Percentiles rank a stretch among this genome's conserved stretches.
Conservation (phyloP, 2,113 vertebrate species). For the Cryptomyrus ogoouensis region DNA sequence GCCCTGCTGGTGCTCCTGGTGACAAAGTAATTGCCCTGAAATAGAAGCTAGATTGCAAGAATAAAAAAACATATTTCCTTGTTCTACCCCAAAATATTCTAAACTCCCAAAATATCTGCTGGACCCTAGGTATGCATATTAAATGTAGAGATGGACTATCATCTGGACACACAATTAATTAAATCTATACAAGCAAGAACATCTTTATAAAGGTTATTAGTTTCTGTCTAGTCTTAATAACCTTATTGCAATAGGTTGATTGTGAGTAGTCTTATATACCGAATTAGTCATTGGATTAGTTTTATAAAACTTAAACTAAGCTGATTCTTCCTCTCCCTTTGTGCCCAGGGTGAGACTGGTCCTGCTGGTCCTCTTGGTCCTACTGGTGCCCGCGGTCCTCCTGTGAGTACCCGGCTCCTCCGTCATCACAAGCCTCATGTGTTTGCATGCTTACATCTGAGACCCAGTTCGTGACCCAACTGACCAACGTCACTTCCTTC, state of each 20-base stretch:
- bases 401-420: slow-evolving; percentile 65
- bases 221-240: background rate
- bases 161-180: background rate
- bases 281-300: background rate
- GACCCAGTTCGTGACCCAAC: background rate
- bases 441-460: background rate
- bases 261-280: background rate
- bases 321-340: background rate
- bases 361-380: slow-evolving; percentile 76
- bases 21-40: slow-evolving; percentile 69
- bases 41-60: background rate
- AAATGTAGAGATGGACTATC: background rate
- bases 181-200: background rate
- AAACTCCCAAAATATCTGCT: background rate
- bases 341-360: slow-evolving; percentile 81
- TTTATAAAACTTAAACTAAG: background rate
- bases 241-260: background rate
- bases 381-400: slow-evolving; percentile 79
- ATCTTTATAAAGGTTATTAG: background rate
- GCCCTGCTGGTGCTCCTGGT: slow-evolving; percentile 80
- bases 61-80: background rate
- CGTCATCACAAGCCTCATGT: background rate
- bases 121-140: background rate
- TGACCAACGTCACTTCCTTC: background rate
- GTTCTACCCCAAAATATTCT: background rate